Conservation (phyloP, 1,140 invertebrate genomes). For the Monochamus saltuarius region DNA sequence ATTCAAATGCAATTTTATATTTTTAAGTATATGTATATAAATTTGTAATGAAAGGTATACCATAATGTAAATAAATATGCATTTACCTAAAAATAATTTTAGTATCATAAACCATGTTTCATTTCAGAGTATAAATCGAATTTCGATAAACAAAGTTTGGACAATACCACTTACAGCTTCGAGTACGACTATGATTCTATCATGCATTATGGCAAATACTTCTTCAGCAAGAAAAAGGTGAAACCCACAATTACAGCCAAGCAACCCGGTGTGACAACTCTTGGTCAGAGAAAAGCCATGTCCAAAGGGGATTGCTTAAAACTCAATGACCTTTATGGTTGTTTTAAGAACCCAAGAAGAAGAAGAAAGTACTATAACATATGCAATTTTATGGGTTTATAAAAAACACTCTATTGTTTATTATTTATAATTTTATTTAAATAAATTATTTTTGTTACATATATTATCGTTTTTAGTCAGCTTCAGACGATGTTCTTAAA, state of each 20-base stretch:
- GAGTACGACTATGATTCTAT: conserved; percentile 74
- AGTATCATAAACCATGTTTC: conserved; percentile 18
- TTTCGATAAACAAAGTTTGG: conserved; percentile 63
- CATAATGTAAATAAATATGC: no score
- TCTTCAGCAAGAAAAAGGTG: conserved; percentile 57
- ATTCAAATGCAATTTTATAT: no score
- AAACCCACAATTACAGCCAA: conserved; percentile 65
- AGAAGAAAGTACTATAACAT: conserved; percentile 63
- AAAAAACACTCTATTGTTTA: not conserved
- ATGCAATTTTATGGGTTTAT: conserved; percentile 60
- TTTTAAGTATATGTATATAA: no score
- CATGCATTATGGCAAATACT: conserved; percentile 71
- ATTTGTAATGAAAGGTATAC: no score
- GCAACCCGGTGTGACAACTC: conserved; percentile 50
- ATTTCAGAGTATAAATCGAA: conserved; percentile 59
- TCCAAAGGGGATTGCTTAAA: conserved; percentile 70
- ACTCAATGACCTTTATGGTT: conserved; percentile 70
- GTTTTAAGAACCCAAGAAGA: conserved; percentile 56
- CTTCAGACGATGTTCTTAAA: no score
- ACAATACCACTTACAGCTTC: conserved; percentile 63
- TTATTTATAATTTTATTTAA: not conserved
- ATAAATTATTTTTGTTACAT: conserved; percentile 1
- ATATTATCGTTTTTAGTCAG: no score
- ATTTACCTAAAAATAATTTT: not conserved
- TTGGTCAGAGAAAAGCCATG: conserved; percentile 63